A percentile compares a stretch with the other conserved stretches of the same genome.
Evolutionary conservation across 2,113 vertebrate species (phyloP).

Genomic region (Setophaga coronata): DNA sequence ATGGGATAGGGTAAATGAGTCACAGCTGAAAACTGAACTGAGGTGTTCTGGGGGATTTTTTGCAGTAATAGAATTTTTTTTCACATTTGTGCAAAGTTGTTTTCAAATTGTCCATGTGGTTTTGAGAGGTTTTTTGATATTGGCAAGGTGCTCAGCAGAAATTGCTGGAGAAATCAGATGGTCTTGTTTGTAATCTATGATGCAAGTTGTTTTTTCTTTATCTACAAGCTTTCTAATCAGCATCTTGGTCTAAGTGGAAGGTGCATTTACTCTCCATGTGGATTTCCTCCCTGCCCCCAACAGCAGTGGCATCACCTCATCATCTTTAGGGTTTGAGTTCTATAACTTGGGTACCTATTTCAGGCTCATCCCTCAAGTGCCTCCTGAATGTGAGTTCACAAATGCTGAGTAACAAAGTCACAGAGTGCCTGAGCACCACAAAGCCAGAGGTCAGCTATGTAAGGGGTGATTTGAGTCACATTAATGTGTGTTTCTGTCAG

Average conservation of each 20-base stretch:
- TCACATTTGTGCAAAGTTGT: not conserved
- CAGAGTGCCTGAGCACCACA: not conserved
- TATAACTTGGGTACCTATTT: not conserved
- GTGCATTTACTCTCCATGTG: not conserved
- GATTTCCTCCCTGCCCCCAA: not conserved
- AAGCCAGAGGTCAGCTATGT: not conserved
- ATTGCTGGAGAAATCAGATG: not conserved
- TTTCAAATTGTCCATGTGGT: not conserved
- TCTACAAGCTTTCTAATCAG: not conserved
- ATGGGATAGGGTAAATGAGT: not conserved
- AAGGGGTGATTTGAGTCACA: not conserved
- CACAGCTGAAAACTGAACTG: not conserved
- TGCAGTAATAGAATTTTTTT: not conserved
- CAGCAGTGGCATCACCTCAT: not conserved
- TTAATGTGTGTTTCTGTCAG: not conserved
- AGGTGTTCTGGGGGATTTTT: not conserved
- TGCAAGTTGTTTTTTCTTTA: not conserved
- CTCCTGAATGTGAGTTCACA: not conserved
- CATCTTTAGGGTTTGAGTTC: not conserved
- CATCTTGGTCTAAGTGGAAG: not conserved
- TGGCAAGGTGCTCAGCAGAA: not conserved
- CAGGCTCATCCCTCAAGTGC: not conserved
- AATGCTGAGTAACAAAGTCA: not conserved
- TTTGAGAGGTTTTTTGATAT: not conserved
- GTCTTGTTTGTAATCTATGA: not conserved